A percentile compares a stretch with the other conserved stretches of the same genome.
phyloP scores from a whole-genome alignment of 2,797 vertebrate genomes.

The Sciurus vulgaris region DNA sequence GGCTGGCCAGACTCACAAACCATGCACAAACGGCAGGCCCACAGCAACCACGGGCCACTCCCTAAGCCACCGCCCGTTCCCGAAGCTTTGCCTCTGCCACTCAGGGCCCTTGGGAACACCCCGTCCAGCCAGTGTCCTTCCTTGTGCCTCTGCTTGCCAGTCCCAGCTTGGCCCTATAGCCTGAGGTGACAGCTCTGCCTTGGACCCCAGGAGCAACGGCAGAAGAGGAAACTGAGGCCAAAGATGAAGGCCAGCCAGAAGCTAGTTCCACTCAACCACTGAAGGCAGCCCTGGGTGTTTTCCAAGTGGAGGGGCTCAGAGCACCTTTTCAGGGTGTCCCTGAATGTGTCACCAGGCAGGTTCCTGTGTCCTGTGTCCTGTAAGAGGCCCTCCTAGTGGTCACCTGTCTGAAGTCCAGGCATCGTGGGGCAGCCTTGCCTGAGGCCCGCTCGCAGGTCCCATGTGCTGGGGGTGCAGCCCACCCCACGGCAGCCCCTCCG shows the following conservation, averaged over 20 bases:
- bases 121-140: rapidly evolving
- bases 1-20: not conserved
- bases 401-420: not conserved
- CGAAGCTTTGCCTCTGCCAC: rapidly evolving
- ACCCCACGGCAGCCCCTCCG: not conserved
- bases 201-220: not conserved
- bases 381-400: not conserved
- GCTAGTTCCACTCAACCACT: rapidly evolving
- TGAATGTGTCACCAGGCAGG: not conserved
- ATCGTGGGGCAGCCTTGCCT: not conserved
- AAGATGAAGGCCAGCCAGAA: not conserved
- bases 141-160: not conserved
- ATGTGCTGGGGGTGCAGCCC: rapidly evolving
- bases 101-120: too few relatives aligned
- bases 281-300: not conserved
- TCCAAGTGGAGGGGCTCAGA: not conserved
- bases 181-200: not conserved
- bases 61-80: not conserved
- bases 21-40: not conserved
- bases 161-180: too few relatives aligned
- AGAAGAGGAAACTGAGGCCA: not conserved
- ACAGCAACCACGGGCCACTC: rapidly evolving
- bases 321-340: too few relatives aligned
- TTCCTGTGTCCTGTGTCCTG: not conserved
- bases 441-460: not conserved